Conservation (phyloP, 2,797 vertebrate genomes). For the Brachyrhaphis roseni region DNA sequence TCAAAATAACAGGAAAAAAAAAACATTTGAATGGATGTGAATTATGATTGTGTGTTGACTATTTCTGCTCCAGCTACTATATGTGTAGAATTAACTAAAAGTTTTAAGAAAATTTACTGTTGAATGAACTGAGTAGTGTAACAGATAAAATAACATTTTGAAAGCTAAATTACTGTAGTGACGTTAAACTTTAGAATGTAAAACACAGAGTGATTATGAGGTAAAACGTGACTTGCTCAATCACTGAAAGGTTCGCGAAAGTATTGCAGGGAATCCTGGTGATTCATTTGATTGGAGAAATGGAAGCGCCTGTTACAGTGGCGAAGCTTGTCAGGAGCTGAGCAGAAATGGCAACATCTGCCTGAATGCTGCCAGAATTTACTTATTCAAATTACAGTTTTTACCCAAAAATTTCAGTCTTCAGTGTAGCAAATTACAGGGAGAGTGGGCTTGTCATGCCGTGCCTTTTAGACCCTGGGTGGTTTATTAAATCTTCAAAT, state of each 20-base stretch:
- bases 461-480: background rate
- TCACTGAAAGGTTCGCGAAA: background rate
- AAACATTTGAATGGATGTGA: background rate
- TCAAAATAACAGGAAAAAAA: background rate
- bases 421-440: background rate
- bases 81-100: background rate
- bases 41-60: background rate
- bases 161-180: background rate
- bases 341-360: background rate
- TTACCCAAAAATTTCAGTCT: background rate
- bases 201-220: background rate
- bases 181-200: background rate
- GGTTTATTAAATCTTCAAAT: slow-evolving; percentile 1
- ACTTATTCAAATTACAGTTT: background rate
- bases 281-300: background rate
- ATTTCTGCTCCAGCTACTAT: background rate
- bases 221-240: background rate
- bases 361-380: background rate
- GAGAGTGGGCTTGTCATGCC: background rate
- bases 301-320: background rate
- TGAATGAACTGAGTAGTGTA: background rate
- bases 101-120: background rate
- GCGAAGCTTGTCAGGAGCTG: background rate
- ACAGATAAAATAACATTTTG: background rate
- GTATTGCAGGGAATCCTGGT: background rate